Evolutionary conservation across 1,140 invertebrate genomes (phyloP).

Genomic region (Cheumatopsyche charites): DNA sequence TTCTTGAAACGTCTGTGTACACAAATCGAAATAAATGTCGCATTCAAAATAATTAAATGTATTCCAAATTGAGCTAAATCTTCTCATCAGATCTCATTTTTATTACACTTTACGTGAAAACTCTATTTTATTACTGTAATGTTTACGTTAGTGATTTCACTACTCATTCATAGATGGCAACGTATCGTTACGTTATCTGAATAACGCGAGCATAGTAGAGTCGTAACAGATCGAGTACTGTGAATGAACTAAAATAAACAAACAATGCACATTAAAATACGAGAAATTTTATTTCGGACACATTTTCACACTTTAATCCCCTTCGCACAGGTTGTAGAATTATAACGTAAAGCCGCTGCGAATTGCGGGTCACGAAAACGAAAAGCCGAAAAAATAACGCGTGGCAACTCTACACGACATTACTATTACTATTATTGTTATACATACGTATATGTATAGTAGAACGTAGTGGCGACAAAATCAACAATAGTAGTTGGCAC

Average conservation of each 20-base stretch:
- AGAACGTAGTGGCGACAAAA: slow-evolving; percentile 16
- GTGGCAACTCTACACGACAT: slow-evolving; percentile 6
- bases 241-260: too few relatives aligned
- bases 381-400: neutral
- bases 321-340: too few relatives aligned
- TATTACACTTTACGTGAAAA: too few relatives aligned
- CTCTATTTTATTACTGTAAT: neutral
- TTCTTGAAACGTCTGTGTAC: too few relatives aligned
- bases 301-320: neutral
- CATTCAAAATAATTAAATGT: too few relatives aligned
- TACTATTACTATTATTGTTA: slow-evolving; percentile 1
- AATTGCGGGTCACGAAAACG: slow-evolving; percentile 4
- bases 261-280: neutral
- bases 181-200: neutral
- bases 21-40: too few relatives aligned
- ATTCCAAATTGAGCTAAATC: too few relatives aligned
- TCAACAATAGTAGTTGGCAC: slow-evolving; percentile 6
- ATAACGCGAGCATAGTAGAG: neutral
- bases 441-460: neutral
- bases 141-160: neutral
- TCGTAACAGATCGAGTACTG: too few relatives aligned
- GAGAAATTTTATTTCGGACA: neutral
- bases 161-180: slow-evolving; percentile 14
- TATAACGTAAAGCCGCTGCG: neutral
- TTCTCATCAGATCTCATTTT: too few relatives aligned